A percentile compares a stretch with the other conserved stretches of the same genome.
Evolutionary conservation across 2,113 vertebrate genomes (phyloP).

Genomic region (Andinoacara biseriatus): DNA sequence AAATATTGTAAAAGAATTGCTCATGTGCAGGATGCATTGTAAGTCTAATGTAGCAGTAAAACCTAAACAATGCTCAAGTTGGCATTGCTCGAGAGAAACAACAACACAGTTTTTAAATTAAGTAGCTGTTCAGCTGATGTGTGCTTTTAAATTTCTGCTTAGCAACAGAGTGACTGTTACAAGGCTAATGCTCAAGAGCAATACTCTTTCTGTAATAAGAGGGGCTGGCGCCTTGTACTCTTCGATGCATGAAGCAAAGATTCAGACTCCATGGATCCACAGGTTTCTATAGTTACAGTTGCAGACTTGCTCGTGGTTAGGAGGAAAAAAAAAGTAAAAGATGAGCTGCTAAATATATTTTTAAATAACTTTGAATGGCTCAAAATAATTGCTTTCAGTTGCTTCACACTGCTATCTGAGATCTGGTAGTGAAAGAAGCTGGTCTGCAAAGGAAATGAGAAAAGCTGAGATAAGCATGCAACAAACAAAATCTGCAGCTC

Average conservation of each 20-base stretch:
- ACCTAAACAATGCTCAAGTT: background rate
- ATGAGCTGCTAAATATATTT: background rate
- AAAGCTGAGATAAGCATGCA: background rate
- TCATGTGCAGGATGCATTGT: background rate
- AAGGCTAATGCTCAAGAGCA: slow-evolving; percentile 9
- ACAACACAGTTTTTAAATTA: background rate
- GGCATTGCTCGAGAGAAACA: background rate
- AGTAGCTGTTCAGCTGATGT: background rate
- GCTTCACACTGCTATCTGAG: background rate
- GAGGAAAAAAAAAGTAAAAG: background rate
- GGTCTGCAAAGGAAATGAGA: background rate
- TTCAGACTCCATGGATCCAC: slow-evolving; percentile 5
- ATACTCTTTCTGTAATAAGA: slow-evolving; percentile 15
- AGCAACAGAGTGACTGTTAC: background rate
- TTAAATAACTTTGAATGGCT: background rate
- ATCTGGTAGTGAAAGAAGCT: background rate
- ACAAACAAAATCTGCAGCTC: background rate
- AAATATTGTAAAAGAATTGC: background rate
- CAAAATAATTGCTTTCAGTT: background rate
- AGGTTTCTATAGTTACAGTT: slow-evolving; percentile 66
- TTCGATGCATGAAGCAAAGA: slow-evolving; percentile 20
- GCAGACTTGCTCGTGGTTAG: background rate
- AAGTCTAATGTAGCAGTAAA: background rate
- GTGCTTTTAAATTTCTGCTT: background rate
- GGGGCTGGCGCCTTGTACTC: slow-evolving; percentile 8